Evolutionary conservation across 2,888 invertebrate species (phyloP), one percentile per base, ranked within the genome.

Genomic region (Harpalus rufipes): DNA sequence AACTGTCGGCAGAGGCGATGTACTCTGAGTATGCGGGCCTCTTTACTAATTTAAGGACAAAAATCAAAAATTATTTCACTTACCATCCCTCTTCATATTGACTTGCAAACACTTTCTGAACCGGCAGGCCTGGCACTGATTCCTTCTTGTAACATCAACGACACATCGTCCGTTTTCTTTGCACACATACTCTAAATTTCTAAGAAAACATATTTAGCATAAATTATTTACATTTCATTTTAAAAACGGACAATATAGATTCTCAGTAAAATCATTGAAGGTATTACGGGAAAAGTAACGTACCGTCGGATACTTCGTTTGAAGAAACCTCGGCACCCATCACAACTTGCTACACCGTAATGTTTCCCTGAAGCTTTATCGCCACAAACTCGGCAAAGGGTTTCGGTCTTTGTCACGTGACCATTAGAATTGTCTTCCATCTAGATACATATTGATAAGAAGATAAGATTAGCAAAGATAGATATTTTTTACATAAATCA

Each of bases 81-180:
- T 91, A 98, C 98, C 98, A 91, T 98, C 97, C 91, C 95, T 94
- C 91, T 97, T 97, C 98, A 98, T 98, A 90, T 97, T 97, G 87
- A 97, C 97, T 87, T 95, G 94, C 16, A 98, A 93, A 90, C 98
- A 98, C 90, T 98, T 98, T 85, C 95, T 94, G 91, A 98, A 97
- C 68, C 98, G 93, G 90, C 98, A 98, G 0, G 98, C 96, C 90
- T 98, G 98, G 89, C 98, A 98, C 91, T 98, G 98, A 92, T 98
- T 98, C 78, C 98, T 92, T 78, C 98, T 93, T 0, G 96, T 96
- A 1, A 98, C 97, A 89, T 98, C 98, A 18, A 98, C 97, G 3
- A 97, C 92, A 89, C 98, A 98, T 0, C 94, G 93, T 0, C 96
- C 96, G 87, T 94, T 95, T 90, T 98, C 98, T 90, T 98, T 98